Evolutionary conservation across 2,113 vertebrate species (phyloP).

Genomic region (Picathartes gymnocephalus): DNA sequence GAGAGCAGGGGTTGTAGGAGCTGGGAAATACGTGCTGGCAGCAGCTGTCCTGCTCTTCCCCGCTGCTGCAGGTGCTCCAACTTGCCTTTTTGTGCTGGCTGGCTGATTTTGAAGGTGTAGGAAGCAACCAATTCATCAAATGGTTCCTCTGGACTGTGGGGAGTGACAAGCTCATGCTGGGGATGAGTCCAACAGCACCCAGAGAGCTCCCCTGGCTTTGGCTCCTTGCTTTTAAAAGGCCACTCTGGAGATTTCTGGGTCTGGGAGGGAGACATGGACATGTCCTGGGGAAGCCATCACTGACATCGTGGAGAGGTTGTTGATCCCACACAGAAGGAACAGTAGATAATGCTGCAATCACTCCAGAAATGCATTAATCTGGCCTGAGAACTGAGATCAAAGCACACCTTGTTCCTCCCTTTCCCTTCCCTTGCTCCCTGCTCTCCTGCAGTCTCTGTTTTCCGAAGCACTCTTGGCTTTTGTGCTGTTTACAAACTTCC

Average conservation of each 20-base stretch:
- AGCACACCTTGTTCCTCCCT: neutral
- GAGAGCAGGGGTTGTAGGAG: neutral
- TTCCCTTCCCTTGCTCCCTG: neutral
- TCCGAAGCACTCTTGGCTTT: neutral
- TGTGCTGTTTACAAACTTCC: slow-evolving; percentile 40
- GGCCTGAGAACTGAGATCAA: neutral
- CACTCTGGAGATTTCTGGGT: neutral
- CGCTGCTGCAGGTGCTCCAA: neutral
- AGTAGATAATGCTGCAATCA: neutral
- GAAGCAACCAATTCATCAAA: neutral
- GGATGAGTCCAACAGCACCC: accelerated
- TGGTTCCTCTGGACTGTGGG: neutral
- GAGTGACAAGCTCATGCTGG: neutral
- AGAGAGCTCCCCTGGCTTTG: neutral
- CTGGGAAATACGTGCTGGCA: neutral
- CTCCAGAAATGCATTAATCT: neutral
- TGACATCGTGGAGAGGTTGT: neutral
- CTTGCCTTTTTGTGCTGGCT: neutral
- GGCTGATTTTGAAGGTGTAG: neutral
- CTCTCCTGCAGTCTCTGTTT: neutral
- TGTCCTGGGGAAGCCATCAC: neutral
- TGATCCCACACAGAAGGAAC: neutral
- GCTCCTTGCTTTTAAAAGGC: neutral
- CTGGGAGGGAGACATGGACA: neutral
- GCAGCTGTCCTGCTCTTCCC: neutral